Conservation (phyloP, 1,140 invertebrate genomes). For the Temnothorax curvispinosus region DNA sequence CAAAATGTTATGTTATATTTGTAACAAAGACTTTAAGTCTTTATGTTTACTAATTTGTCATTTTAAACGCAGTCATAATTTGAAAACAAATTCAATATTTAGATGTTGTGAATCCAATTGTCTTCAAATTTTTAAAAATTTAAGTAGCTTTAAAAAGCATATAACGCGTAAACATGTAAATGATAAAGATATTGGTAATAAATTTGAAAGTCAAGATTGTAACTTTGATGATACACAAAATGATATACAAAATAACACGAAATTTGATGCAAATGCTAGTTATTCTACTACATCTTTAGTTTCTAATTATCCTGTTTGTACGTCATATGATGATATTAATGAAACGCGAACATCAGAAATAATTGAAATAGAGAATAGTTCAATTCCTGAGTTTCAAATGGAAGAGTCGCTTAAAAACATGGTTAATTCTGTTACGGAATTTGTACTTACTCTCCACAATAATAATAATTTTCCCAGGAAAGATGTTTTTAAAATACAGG, state of each 20-base stretch:
- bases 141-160: slow-evolving; percentile 26
- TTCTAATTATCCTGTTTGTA: slow-evolving; percentile 10
- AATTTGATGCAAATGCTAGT: not conserved
- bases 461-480: slow-evolving; percentile 22
- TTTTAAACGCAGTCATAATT: slow-evolving; percentile 5
- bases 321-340: slow-evolving; percentile 6
- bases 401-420: slow-evolving; percentile 22
- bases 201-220: slow-evolving; percentile 1
- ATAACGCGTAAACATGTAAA: slow-evolving; percentile 11
- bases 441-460: not conserved
- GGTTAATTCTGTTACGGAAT: not conserved
- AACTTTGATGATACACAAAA: not conserved
- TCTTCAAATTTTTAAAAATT: slow-evolving; percentile 12
- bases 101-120: slow-evolving; percentile 1
- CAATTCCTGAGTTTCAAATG: slow-evolving; percentile 26
- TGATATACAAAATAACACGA: not conserved
- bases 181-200: not conserved
- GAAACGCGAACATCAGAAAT: slow-evolving; percentile 12
- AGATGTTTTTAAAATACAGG: slow-evolving; percentile 28
- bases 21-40: slow-evolving; percentile 19
- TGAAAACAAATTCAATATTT: slow-evolving; percentile 18
- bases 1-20: slow-evolving; percentile 36
- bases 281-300: slow-evolving; percentile 19
- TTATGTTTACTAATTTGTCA: slow-evolving; percentile 2
- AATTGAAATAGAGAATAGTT: not conserved